These are phyloP conservation scores for Phyto melanocephala DNA, from an alignment of 2,888 invertebrate species.

Conservation along the genomic window DNA sequence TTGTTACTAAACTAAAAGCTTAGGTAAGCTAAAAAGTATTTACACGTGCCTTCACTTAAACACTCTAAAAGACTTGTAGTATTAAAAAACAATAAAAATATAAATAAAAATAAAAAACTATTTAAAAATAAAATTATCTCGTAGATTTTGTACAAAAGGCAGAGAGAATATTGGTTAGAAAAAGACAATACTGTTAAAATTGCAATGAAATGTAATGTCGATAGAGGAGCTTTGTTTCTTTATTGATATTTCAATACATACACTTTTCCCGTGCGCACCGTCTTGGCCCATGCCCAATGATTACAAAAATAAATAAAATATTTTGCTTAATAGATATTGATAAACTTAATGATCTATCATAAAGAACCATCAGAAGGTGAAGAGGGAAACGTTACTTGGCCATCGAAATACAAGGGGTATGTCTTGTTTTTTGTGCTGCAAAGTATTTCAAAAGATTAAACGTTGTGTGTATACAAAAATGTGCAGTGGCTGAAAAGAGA, in stretches of 20 bases:
- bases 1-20: conserved; percentile 39
- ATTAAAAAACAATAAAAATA: conserved; percentile 6
- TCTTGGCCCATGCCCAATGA: neutral
- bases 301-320: neutral
- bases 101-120: neutral
- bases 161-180: neutral
- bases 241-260: neutral
- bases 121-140: neutral
- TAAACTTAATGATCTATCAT: conserved; percentile 44
- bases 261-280: no score
- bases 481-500: no score
- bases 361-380: conserved; percentile 21
- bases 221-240: neutral
- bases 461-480: no score
- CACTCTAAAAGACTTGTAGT: neutral
- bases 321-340: neutral
- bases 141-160: conserved; percentile 5
- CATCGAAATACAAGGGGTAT: no score
- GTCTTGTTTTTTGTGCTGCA: no score
- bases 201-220: conserved; percentile 12
- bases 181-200: neutral
- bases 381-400: no score
- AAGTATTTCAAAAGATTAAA: no score
- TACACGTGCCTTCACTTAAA: conserved; percentile 53
- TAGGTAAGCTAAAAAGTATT: conserved; percentile 50